phyloP scores from a whole-genome alignment of 2,888 invertebrate genomes.

The Scaptomyza polygonia region DNA sequence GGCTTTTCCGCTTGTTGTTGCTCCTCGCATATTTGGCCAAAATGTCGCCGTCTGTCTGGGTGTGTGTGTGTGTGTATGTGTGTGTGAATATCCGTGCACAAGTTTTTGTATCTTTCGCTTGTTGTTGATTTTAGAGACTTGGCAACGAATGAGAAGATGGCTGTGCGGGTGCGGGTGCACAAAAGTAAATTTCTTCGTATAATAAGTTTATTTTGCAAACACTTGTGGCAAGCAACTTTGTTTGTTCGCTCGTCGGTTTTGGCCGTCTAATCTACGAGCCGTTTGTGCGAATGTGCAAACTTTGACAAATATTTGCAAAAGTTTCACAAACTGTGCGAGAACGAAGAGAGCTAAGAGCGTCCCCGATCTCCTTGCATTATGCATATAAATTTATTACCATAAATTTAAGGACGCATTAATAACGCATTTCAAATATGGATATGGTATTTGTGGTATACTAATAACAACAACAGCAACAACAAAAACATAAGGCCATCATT shows the following conservation, averaged over 20 bases:
- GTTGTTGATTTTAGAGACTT: constrained; percentile 80
- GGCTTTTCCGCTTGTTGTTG: constrained; percentile 59
- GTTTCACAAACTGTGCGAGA: constrained; percentile 54
- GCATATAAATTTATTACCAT: constrained; percentile 75
- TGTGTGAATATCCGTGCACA: constrained; percentile 57
- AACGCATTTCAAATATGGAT: constrained; percentile 32
- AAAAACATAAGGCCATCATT: constrained; percentile 6
- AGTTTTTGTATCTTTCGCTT: constrained; percentile 77
- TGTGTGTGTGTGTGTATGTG: constrained; percentile 23
- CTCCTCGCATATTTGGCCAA: constrained; percentile 61
- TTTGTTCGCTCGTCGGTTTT: constrained; percentile 65
- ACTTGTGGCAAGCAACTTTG: constrained; percentile 81
- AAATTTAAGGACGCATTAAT: constrained; percentile 65
- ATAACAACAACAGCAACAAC: too few species aligned
- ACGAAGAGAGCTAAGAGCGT: constrained; percentile 19
- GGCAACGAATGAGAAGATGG: constrained; percentile 58
- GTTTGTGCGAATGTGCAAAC: constrained; percentile 81
- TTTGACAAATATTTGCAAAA: constrained; percentile 81
- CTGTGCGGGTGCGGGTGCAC: constrained; percentile 10
- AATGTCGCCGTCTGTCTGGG: constrained; percentile 75
- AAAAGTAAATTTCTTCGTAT: constrained; percentile 79
- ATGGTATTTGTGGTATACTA: background rate
- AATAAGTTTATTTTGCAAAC: constrained; percentile 81
- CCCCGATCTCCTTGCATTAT: constrained; percentile 74
- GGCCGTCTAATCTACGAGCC: constrained; percentile 75